A percentile compares a stretch with the other conserved stretches of the same genome.
These are phyloP conservation scores for Coryphaenoides rupestris DNA, from an alignment of 2,113 vertebrate species.

Conservation along the genomic window DNA sequence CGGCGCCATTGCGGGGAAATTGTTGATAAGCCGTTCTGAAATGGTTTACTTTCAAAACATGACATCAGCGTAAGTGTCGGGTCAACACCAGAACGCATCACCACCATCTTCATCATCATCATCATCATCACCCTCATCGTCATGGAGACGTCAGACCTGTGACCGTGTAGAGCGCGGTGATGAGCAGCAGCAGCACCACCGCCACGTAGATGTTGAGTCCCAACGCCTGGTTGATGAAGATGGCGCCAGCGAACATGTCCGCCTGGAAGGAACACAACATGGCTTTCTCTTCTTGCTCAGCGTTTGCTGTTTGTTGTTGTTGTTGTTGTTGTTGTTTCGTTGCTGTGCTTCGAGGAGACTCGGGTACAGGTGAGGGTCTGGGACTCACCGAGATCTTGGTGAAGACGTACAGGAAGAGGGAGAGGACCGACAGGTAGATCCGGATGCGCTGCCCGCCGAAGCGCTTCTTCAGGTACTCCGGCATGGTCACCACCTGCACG, in stretches of 20 bases:
- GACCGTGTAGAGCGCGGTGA: slow-evolving; percentile 90
- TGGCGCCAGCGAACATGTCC: slow-evolving; percentile 91
- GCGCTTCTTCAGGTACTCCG: slow-evolving; percentile 90
- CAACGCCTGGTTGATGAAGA: slow-evolving; percentile 89
- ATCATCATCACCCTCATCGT: too few relatives aligned
- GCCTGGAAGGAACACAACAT: slow-evolving; percentile 67
- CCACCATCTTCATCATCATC: too few relatives aligned
- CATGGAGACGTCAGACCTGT: slow-evolving; percentile 80
- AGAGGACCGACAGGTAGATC: slow-evolving; percentile 89
- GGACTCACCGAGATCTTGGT: slow-evolving; percentile 97
- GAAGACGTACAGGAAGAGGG: slow-evolving; percentile 86
- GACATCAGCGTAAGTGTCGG: not conserved
- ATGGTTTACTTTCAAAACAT: slow-evolving; percentile 12
- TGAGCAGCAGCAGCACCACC: slow-evolving; percentile 78
- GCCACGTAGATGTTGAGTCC: slow-evolving; percentile 89
- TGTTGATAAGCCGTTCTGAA: slow-evolving; percentile 42
- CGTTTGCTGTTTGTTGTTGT: too few relatives aligned
- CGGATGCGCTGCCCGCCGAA: slow-evolving; percentile 92
- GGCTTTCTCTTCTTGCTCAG: too few relatives aligned
- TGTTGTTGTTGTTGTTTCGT: too few relatives aligned
- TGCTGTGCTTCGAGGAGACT: not conserved
- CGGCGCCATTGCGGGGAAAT: not conserved
- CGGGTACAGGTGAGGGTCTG: too few relatives aligned
- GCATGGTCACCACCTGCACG: slow-evolving; percentile 92
- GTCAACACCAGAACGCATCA: not conserved